Conservation (phyloP, 1,140 invertebrate species). For the Hypothenemus hampei region DNA sequence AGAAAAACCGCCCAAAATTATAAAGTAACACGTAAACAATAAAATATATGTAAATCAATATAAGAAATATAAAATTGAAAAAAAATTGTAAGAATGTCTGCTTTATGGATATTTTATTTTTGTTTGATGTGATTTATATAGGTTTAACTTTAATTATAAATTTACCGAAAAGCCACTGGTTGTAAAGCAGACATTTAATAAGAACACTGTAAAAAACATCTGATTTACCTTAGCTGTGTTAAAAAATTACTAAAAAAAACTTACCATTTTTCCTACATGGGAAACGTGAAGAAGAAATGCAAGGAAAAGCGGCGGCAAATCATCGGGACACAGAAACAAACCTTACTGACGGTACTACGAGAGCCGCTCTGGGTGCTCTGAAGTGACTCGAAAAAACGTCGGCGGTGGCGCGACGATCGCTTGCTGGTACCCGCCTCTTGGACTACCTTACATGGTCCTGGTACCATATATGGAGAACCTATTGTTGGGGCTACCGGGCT, state of each 20-base stretch:
- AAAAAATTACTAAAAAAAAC: constrained; percentile 9
- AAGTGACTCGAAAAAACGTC: constrained; percentile 3
- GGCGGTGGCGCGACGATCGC: constrained; percentile 15
- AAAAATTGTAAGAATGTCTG: no score
- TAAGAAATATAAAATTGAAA: no score
- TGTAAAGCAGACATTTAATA: no score
- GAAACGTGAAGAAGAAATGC: background rate
- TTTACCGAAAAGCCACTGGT: no score
- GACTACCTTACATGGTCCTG: constrained; percentile 41
- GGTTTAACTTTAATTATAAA: no score
- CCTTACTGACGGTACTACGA: constrained; percentile 14
- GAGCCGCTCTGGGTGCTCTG: constrained; percentile 1
- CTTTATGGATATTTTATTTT: no score
- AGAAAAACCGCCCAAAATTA: no score
- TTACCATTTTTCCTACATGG: constrained; percentile 19
- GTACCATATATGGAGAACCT: constrained; percentile 40
- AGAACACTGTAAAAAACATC: no score
- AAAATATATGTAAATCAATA: no score
- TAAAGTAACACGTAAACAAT: no score
- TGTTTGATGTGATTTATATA: no score
- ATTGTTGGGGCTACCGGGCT: constrained; percentile 42
- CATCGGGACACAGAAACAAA: constrained; percentile 13
- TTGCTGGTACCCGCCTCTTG: constrained; percentile 36
- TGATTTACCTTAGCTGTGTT: no score
- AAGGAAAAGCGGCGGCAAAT: background rate